A percentile compares a stretch with the other conserved stretches of the same genome.
These are phyloP conservation scores for Dynastes hyllus DNA, from an alignment of 2,888 invertebrate genomes.

Conservation along the genomic window DNA sequence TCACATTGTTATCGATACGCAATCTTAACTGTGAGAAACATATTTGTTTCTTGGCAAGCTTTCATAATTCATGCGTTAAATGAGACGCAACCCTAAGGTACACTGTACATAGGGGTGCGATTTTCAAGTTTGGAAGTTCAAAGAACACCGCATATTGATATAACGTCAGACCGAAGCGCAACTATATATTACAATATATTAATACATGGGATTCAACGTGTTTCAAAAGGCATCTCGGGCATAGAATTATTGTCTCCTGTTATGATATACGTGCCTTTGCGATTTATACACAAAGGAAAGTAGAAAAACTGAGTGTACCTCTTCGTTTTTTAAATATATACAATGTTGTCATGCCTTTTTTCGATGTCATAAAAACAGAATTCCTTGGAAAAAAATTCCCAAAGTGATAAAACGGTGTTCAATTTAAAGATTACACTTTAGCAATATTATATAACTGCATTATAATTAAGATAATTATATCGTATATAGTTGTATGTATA, in stretches of 20 bases:
- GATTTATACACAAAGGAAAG: background rate
- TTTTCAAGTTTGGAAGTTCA: constrained; percentile 65
- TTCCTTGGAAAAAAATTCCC: constrained; percentile 40
- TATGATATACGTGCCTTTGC: background rate
- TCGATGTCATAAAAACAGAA: background rate
- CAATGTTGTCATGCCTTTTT: background rate
- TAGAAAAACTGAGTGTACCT: background rate
- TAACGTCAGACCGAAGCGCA: constrained; percentile 65
- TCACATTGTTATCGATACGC: no score
- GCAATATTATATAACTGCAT: constrained; percentile 62
- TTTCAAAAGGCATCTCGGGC: constrained; percentile 66
- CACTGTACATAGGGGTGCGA: constrained; percentile 61
- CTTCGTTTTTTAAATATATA: background rate
- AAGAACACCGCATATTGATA: constrained; percentile 65
- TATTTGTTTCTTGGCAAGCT: constrained; percentile 19
- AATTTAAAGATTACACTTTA: constrained; percentile 65
- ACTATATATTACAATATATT: constrained; percentile 66
- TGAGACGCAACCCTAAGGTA: constrained; percentile 41
- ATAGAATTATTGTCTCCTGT: constrained; percentile 67
- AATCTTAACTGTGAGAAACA: no score
- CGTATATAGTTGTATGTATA: constrained; percentile 8
- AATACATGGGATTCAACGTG: constrained; percentile 68
- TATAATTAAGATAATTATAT: constrained; percentile 64
- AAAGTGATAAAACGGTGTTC: constrained; percentile 60
- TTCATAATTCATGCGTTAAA: constrained; percentile 38